A percentile compares a stretch with the other conserved stretches of the same genome.
These are phyloP conservation scores for Macroteleia sp. DNA, from an alignment of 2,888 invertebrate species.

Conservation along the genomic window DNA sequence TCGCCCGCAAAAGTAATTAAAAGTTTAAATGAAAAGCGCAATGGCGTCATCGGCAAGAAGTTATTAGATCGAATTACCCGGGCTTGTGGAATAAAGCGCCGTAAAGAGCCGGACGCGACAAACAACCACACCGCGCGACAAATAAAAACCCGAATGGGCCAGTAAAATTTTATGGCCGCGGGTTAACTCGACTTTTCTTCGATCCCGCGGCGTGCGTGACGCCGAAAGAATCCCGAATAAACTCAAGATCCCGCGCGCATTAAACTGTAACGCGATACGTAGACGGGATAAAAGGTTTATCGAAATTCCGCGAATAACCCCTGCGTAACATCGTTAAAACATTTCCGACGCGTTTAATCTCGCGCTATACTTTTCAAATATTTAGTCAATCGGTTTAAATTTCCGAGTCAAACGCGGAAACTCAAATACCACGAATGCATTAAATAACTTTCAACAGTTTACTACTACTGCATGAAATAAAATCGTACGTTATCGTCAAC, in stretches of 20 bases:
- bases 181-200: no score
- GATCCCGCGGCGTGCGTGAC: constrained; percentile 1
- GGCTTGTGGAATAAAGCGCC: background rate
- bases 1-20: constrained; percentile 12
- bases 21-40: constrained; percentile 5
- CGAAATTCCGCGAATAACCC: no score
- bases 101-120: background rate
- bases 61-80: background rate
- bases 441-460: constrained; percentile 25
- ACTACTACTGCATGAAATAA: constrained; percentile 16
- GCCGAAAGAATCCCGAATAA: constrained; percentile 8
- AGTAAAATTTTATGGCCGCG: constrained; percentile 22
- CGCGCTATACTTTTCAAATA: no score
- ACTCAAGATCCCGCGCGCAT: constrained; percentile 2
- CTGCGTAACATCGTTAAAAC: no score
- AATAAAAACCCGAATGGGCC: constrained; percentile 17
- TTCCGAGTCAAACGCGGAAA: background rate
- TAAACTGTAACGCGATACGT: background rate
- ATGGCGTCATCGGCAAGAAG: background rate
- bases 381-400: constrained; percentile 8
- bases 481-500: constrained; percentile 10
- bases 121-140: no score
- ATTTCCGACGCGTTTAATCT: no score
- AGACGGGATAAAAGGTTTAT: background rate
- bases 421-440: background rate